phyloP scores from a whole-genome alignment of 2,888 invertebrate species.

The Smittia sp. region DNA sequence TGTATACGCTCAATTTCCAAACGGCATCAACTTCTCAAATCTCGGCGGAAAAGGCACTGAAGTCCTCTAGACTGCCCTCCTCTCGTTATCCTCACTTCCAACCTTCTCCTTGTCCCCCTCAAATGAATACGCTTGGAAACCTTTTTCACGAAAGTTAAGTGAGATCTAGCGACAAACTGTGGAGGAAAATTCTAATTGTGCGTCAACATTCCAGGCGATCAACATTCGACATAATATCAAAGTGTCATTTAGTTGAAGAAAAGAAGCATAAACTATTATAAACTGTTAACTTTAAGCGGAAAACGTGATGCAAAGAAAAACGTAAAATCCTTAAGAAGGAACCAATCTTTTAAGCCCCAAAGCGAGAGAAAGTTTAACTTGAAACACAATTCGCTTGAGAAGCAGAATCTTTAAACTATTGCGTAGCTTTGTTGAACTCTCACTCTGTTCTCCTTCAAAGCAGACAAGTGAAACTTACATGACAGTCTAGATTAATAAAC shows the following conservation, averaged over 20 bases:
- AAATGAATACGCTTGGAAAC: conserved; percentile 4
- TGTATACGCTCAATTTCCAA: conserved; percentile 13
- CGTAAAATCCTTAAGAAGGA: not conserved
- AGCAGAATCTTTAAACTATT: not conserved
- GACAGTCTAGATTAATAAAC: conserved; percentile 2
- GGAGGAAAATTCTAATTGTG: not conserved
- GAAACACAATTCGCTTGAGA: not conserved
- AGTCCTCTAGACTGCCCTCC: not conserved
- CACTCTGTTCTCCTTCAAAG: not conserved
- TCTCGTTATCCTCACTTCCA: not conserved
- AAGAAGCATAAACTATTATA: not conserved
- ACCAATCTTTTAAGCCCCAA: not conserved
- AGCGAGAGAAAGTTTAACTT: not conserved
- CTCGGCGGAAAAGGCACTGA: not conserved
- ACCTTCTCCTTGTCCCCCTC: not conserved
- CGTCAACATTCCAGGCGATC: conserved; percentile 18
- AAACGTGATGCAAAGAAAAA: not conserved
- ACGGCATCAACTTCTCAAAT: not conserved
- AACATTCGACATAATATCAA: conserved; percentile 13
- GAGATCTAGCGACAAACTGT: not conserved
- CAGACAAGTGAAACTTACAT: not conserved
- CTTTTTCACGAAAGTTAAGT: not conserved
- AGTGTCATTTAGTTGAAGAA: not conserved
- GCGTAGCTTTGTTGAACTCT: no score
- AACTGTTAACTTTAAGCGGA: conserved; percentile 1